A percentile compares a stretch with the other conserved stretches of the same genome.
These are phyloP conservation scores for Erebia ligea DNA, from an alignment of 2,888 invertebrate genomes.

Conservation along the genomic window DNA sequence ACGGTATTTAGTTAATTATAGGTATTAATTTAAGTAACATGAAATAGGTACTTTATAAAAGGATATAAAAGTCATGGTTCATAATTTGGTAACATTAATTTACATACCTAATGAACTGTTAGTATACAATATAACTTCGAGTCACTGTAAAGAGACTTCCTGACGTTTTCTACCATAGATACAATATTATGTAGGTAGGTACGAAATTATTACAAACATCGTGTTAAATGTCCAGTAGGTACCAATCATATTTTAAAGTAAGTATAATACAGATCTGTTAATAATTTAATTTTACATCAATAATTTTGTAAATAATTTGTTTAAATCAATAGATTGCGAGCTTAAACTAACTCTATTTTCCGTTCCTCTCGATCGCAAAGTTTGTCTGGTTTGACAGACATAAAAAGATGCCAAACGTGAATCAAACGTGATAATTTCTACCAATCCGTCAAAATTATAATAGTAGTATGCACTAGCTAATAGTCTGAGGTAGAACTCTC, in stretches of 20 bases:
- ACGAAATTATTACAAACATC: constrained; percentile 10
- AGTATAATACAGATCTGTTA: constrained; percentile 1
- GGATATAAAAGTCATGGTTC: constrained; percentile 72
- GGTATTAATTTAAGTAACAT: constrained; percentile 20
- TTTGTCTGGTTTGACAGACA: constrained; percentile 12
- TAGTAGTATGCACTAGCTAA: no score
- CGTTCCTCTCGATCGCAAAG: constrained; percentile 4
- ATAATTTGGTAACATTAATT: constrained; percentile 51
- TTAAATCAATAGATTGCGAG: background rate
- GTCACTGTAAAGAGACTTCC: constrained; percentile 18
- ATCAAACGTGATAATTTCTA: background rate
- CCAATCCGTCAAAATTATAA: background rate
- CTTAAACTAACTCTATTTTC: constrained; percentile 8
- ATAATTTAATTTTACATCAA: constrained; percentile 1
- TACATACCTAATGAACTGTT: constrained; percentile 35
- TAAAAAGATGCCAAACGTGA: constrained; percentile 32
- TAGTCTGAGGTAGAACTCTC: no score
- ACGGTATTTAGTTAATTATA: constrained; percentile 23
- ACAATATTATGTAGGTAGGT: background rate
- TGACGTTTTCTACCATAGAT: constrained; percentile 18
- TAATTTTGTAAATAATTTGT: constrained; percentile 22
- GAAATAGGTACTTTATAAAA: constrained; percentile 57
- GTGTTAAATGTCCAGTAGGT: constrained; percentile 1
- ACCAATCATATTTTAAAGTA: background rate
- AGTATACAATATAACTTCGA: constrained; percentile 32